Conservation (phyloP, 2,888 invertebrate genomes). For the Cancer borealis region DNA sequence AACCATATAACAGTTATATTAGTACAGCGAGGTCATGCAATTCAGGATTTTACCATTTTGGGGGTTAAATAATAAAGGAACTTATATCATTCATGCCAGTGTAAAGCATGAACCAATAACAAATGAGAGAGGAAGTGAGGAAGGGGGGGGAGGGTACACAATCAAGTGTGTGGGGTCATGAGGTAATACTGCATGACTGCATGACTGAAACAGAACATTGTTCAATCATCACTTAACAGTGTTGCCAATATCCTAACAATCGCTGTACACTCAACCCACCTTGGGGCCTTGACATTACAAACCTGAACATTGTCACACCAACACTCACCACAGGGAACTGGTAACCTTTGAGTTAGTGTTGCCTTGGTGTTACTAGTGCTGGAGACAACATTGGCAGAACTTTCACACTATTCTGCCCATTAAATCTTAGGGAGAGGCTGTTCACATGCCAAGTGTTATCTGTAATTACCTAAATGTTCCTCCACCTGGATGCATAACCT, state of each 20-base stretch:
- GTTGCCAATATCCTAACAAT: constrained; percentile 14
- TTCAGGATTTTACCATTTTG: constrained; percentile 55
- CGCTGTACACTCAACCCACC: not conserved
- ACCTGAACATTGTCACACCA: not conserved
- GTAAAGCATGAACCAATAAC: constrained; percentile 65
- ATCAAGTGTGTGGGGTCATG: constrained; percentile 36
- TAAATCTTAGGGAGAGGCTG: not conserved
- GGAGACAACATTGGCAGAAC: not conserved
- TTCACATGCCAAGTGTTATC: constrained; percentile 17
- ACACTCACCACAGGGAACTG: not conserved
- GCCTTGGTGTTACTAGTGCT: not conserved
- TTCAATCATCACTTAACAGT: not conserved
- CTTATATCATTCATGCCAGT: constrained; percentile 66
- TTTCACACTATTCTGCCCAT: not conserved
- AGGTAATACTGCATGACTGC: not conserved
- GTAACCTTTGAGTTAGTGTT: not conserved
- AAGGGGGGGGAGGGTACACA: constrained; percentile 41
- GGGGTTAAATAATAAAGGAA: constrained; percentile 59
- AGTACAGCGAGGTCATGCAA: constrained; percentile 67
- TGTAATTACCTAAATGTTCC: not conserved
- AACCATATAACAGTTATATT: constrained; percentile 61
- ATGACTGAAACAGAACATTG: not conserved
- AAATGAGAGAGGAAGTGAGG: not conserved
- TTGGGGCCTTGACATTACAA: not conserved
- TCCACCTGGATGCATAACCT: not conserved